Conservation (phyloP, 2,888 invertebrate species). For the Ectemnius cavifrons region DNA sequence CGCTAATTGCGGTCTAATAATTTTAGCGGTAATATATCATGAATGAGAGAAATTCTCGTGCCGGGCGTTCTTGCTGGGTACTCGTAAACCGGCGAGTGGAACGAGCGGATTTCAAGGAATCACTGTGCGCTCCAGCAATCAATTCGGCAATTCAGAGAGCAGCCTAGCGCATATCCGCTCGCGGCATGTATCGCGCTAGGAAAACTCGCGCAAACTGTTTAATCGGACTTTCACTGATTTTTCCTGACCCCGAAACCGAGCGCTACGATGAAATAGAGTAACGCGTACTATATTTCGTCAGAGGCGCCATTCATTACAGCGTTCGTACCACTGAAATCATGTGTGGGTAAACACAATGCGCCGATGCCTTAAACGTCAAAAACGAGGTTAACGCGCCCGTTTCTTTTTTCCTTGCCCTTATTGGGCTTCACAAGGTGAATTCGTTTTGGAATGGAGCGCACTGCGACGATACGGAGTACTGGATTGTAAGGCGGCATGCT, state of each 20-base stretch:
- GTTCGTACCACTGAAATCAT: no score
- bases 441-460: background rate
- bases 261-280: background rate
- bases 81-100: background rate
- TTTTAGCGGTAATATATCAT: background rate
- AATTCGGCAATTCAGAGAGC: background rate
- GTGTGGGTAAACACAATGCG: background rate
- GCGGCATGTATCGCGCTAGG: background rate
- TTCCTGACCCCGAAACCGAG: background rate
- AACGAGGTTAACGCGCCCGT: conserved; percentile 14
- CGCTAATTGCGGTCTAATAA: no score
- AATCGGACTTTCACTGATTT: background rate
- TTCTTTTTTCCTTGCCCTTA: conserved; percentile 22
- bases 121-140: background rate
- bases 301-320: no score
- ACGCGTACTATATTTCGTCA: background rate
- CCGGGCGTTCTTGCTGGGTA: background rate
- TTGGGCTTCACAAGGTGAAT: conserved; percentile 21
- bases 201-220: background rate
- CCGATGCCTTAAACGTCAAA: conserved; percentile 6
- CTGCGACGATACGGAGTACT: no score
- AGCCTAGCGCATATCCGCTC: background rate
- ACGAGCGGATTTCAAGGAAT: background rate
- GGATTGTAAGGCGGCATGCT: no score
- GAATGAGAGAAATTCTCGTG: conserved; percentile 1